Conservation (phyloP, 1,140 invertebrate genomes). For the Sitophilus oryzae region DNA sequence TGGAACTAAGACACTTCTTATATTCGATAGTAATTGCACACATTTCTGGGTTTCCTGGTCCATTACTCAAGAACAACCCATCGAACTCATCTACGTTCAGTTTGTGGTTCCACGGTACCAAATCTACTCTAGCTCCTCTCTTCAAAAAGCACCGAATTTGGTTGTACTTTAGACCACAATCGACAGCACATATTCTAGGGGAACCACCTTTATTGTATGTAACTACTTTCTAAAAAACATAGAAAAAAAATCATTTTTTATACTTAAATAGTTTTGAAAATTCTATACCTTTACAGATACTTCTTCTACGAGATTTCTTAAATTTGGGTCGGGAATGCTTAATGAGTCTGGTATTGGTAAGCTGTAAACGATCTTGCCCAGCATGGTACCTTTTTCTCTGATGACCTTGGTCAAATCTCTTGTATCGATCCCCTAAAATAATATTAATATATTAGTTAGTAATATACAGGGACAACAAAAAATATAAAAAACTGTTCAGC, state of each 20-base stretch:
- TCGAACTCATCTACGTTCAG: constrained; percentile 70
- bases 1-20: constrained; percentile 52
- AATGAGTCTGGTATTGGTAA: constrained; percentile 43
- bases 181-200: constrained; percentile 79
- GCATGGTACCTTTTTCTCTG: constrained; percentile 72
- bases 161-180: constrained; percentile 96
- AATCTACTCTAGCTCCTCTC: constrained; percentile 76
- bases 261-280: constrained; percentile 12
- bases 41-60: constrained; percentile 88
- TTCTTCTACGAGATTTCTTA: constrained; percentile 82
- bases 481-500: too few relatives aligned
- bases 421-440: constrained; percentile 72
- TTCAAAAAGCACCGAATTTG: constrained; percentile 87
- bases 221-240: constrained; percentile 52
- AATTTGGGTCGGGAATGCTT: constrained; percentile 72
- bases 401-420: constrained; percentile 82
- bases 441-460: too few relatives aligned
- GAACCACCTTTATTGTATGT: constrained; percentile 69
- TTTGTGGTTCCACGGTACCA: constrained; percentile 87
- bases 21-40: constrained; percentile 75
- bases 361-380: constrained; percentile 68
- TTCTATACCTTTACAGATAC: constrained; percentile 72
- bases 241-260: not conserved
- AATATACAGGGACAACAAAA: too few relatives aligned
- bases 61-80: constrained; percentile 95